Evolutionary conservation across 2,888 invertebrate genomes (phyloP).

Genomic region (Dorcus parallelipipedus): DNA sequence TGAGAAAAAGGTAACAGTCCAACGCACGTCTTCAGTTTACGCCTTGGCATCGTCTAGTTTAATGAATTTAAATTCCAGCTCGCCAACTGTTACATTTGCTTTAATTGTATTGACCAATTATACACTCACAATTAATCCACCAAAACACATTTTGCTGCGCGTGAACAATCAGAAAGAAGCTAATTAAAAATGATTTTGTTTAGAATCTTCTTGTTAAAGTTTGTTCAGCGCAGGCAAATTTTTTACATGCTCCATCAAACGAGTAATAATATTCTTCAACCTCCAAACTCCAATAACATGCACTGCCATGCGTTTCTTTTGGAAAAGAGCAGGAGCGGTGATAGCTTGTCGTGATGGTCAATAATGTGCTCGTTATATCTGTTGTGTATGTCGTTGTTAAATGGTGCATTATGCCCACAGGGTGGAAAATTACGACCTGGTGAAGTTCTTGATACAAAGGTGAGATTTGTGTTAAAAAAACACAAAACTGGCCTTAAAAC

Average conservation of each 20-base stretch:
- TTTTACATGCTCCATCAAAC: too few species aligned
- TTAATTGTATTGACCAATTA: constrained; percentile 20
- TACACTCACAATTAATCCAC: constrained; percentile 11
- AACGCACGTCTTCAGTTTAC: constrained; percentile 11
- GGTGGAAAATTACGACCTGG: constrained; percentile 75
- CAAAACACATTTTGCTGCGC: neutral
- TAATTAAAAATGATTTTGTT: neutral
- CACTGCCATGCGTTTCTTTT: constrained; percentile 15
- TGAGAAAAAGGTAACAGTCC: constrained; percentile 82
- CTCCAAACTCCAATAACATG: constrained; percentile 11
- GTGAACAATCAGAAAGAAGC: neutral
- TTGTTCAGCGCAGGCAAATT: too few species aligned
- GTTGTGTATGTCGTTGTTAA: constrained; percentile 23
- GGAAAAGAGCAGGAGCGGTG: constrained; percentile 9
- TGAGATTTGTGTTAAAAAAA: constrained; percentile 60
- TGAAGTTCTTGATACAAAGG: constrained; percentile 73
- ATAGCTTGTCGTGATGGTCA: constrained; percentile 14
- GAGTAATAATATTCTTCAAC: constrained; percentile 5
- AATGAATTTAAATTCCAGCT: constrained; percentile 18
- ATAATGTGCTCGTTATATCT: constrained; percentile 25
- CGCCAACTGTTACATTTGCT: constrained; percentile 14
- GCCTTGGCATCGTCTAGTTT: constrained; percentile 17
- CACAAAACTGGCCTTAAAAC: constrained; percentile 47
- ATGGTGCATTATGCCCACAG: constrained; percentile 52
- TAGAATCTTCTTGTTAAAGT: too few species aligned